These are phyloP conservation scores for Lates calcarifer DNA, from an alignment of 2,113 vertebrate species.

Conservation along the genomic window DNA sequence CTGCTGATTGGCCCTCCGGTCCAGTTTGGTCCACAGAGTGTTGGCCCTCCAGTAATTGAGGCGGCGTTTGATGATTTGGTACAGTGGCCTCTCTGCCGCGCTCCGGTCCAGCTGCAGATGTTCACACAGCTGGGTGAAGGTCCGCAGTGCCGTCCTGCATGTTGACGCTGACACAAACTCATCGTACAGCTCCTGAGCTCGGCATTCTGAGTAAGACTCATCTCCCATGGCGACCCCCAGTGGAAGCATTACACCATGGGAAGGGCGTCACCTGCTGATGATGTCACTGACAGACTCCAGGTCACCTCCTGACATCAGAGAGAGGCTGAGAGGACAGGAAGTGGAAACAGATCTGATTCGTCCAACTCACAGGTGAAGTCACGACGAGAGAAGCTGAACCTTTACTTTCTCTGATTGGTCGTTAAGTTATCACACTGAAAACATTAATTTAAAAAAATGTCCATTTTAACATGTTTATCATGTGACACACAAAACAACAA, in stretches of 20 bases:
- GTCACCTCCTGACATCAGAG: neutral
- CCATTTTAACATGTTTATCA: too few relatives aligned
- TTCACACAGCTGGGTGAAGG: slow-evolving; percentile 93
- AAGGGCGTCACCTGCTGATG: slow-evolving; percentile 42
- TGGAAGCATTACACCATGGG: slow-evolving; percentile 47
- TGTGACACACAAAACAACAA: too few relatives aligned
- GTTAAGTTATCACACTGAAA: too few relatives aligned
- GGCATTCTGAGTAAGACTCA: slow-evolving; percentile 78
- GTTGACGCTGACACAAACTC: slow-evolving; percentile 93
- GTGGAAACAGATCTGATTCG: neutral
- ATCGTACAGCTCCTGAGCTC: slow-evolving; percentile 92
- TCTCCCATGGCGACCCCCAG: slow-evolving; percentile 72
- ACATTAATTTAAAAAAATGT: too few relatives aligned
- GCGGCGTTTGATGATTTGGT: slow-evolving; percentile 91
- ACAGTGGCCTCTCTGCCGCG: slow-evolving; percentile 85
- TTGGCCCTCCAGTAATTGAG: slow-evolving; percentile 98
- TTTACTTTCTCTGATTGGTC: too few relatives aligned
- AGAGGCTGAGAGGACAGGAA: slow-evolving; percentile 20
- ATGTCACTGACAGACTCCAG: slow-evolving; percentile 52
- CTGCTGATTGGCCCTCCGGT: slow-evolving; percentile 90
- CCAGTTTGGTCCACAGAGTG: slow-evolving; percentile 94
- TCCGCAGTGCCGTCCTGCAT: slow-evolving; percentile 90
- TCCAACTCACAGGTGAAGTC: too few relatives aligned
- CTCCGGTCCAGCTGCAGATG: slow-evolving; percentile 85
- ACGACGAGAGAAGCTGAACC: too few relatives aligned